phyloP scores from a whole-genome alignment of 2,797 vertebrate genomes.

The Anguilla megastoma region DNA sequence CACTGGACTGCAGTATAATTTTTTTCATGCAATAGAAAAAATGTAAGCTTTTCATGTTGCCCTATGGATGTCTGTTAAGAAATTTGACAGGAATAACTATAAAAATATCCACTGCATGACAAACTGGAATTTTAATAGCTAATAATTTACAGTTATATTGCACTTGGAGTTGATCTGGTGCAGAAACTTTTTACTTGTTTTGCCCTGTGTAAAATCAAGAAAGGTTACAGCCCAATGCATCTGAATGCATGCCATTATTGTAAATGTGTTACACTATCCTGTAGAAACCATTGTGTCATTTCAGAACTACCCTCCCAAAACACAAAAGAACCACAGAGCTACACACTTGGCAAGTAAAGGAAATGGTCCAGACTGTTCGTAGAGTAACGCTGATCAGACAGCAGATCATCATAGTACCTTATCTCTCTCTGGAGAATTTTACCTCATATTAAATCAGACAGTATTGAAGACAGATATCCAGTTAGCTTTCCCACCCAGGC shows the following conservation, averaged over 20 bases:
- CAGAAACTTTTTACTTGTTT: too few relatives aligned
- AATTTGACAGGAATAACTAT: too few relatives aligned
- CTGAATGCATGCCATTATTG: too few relatives aligned
- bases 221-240: too few relatives aligned
- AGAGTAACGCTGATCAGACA: not conserved
- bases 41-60: not conserved
- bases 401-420: not conserved
- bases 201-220: too few relatives aligned
- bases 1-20: too few relatives aligned
- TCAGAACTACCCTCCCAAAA: not conserved
- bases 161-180: too few relatives aligned
- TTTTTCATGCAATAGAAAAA: not conserved
- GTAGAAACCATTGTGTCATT: not conserved
- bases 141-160: too few relatives aligned
- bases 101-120: too few relatives aligned
- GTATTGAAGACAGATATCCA: constrained; percentile 27
- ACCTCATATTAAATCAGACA: constrained; percentile 17
- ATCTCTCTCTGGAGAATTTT: constrained; percentile 9
- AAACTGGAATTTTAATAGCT: too few relatives aligned
- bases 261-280: too few relatives aligned
- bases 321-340: not conserved
- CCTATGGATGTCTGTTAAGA: too few relatives aligned
- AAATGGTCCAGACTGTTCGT: not conserved
- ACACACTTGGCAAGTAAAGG: not conserved
- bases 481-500: constrained; percentile 6